Conservation (phyloP, 2,113 vertebrate genomes). For the Antechinus flavipes region DNA sequence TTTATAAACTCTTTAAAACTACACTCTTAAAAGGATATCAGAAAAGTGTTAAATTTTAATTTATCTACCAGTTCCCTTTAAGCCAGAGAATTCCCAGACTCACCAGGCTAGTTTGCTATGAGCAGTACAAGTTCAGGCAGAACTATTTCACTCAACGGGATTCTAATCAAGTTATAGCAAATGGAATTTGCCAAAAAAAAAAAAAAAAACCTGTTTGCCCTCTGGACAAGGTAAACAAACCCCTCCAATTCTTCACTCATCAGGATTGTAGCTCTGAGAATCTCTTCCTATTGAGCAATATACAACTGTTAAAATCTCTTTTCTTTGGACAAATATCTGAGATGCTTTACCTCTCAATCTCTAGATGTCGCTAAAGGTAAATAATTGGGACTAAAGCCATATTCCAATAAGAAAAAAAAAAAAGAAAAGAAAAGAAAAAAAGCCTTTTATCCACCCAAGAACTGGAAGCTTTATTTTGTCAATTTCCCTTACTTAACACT, state of each 20-base stretch:
- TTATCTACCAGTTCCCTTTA: background rate
- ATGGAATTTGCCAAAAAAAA: background rate
- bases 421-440: too few relatives aligned
- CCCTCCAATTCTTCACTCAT: background rate
- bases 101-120: background rate
- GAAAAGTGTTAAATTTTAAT: background rate
- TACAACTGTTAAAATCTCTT: background rate
- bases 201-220: too few relatives aligned
- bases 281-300: background rate
- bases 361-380: background rate
- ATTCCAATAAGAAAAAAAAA: background rate
- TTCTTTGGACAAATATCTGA: background rate
- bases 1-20: background rate
- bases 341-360: background rate
- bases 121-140: background rate
- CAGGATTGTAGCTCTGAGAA: background rate
- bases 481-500: background rate
- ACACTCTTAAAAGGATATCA: background rate
- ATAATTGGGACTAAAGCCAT: background rate
- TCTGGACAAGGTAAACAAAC: background rate
- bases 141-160: background rate
- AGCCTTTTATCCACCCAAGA: background rate
- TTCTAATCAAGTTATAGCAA: background rate
- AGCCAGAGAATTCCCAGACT: background rate
- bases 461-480: background rate